Conservation (phyloP, 2,113 vertebrate genomes). For the Anoplopoma fimbria region DNA sequence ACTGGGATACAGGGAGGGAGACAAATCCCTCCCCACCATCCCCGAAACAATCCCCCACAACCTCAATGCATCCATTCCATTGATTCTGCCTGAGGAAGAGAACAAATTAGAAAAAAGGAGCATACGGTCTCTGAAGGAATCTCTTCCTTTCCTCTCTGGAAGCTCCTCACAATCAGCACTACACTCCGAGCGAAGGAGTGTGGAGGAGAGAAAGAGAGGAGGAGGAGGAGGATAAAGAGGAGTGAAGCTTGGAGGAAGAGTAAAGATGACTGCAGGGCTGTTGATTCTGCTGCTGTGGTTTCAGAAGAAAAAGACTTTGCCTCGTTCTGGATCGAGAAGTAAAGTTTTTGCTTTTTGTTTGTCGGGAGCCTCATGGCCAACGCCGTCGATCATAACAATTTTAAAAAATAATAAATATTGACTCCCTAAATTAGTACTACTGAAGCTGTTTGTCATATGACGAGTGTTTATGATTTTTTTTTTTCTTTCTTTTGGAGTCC, state of each 20-base stretch:
- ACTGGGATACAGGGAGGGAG: constrained; percentile 15
- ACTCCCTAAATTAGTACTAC: constrained; percentile 51
- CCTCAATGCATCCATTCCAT: neutral
- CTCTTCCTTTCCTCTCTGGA: constrained; percentile 31
- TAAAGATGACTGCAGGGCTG: neutral
- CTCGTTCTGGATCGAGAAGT: constrained; percentile 3
- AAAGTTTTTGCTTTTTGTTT: constrained; percentile 7
- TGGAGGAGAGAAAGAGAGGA: constrained; percentile 24
- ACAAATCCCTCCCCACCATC: neutral
- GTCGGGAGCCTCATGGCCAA: constrained; percentile 10
- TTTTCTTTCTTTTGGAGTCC: constrained; percentile 24
- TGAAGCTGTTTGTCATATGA: constrained; percentile 51
- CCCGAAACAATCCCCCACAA: constrained; percentile 13
- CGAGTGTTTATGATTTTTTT: constrained; percentile 25
- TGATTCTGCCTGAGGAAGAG: constrained; percentile 28
- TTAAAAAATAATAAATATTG: neutral
- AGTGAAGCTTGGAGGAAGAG: neutral
- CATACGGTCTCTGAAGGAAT: constrained; percentile 7
- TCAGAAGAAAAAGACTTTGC: constrained; percentile 6
- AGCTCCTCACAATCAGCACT: constrained; percentile 68
- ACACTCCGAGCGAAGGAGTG: constrained; percentile 27
- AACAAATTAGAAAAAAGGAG: neutral
- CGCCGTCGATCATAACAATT: constrained; percentile 25
- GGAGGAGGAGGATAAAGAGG: constrained; percentile 3
- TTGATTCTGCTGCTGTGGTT: constrained; percentile 25